Evolutionary conservation across 2,113 vertebrate species (phyloP).

Genomic region (Craseonycteris thonglongyai): DNA sequence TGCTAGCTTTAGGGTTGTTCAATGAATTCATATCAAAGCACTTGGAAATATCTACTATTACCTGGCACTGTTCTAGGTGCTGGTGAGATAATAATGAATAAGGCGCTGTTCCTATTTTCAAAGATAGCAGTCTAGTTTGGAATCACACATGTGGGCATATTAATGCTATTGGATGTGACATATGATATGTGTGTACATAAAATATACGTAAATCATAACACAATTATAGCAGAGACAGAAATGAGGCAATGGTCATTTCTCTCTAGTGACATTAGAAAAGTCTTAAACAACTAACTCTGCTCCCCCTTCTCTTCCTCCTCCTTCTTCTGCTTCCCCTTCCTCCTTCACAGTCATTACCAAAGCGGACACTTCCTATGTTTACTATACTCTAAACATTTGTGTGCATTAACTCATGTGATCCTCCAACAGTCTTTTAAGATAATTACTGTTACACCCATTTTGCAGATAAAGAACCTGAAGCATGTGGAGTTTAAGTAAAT

Average conservation of each 20-base stretch:
- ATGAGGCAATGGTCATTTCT: background rate
- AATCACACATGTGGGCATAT: background rate
- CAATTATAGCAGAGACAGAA: background rate
- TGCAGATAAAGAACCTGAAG: background rate
- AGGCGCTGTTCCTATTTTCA: background rate
- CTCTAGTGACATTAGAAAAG: background rate
- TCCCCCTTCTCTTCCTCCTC: background rate
- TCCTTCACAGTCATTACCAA: background rate
- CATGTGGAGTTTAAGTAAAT: background rate
- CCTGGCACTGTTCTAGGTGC: background rate
- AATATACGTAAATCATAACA: background rate
- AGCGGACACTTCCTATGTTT: background rate
- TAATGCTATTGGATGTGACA: background rate
- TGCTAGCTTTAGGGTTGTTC: background rate
- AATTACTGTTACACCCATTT: background rate
- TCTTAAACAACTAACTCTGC: background rate
- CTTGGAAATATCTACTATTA: background rate
- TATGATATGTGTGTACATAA: background rate
- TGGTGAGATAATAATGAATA: background rate
- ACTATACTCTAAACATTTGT: background rate
- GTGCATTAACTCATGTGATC: background rate
- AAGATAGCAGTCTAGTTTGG: background rate
- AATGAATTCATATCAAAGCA: background rate
- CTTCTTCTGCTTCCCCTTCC: background rate
- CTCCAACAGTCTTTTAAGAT: background rate